Evolutionary conservation across 2,888 invertebrate genomes (phyloP), one percentile per base, ranked within the genome.

Genomic region (Orchesellides sinensis): DNA sequence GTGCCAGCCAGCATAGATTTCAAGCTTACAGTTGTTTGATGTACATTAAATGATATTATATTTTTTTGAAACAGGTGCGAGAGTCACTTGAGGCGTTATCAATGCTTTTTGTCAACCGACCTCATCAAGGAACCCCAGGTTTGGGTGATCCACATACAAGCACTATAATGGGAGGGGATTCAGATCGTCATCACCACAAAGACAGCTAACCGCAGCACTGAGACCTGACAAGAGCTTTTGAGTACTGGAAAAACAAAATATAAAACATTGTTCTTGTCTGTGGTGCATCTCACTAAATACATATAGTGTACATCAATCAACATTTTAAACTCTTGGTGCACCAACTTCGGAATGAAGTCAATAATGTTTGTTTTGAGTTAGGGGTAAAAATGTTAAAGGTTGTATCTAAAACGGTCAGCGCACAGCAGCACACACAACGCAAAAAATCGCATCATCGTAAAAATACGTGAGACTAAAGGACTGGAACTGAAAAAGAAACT

Each of bases 11-110:
- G n/a, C n/a, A n/a, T n/a, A n/a, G n/a, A n/a, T n/a, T n/a, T n/a
- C n/a, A n/a, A n/a, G n/a, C n/a, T n/a, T n/a, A n/a, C n/a, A n/a
- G n/a, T n/a, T n/a, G n/a, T n/a, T n/a, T 49, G n/a, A 63, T 73
- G 19, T 19, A 52, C 52, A 8, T 12, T 5, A 8, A 5, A 8
- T 69, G 14, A 21, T 25, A 8, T 54, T 10, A 21, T 61, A 23
- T 61, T 6, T 17, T 61, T n/a, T n/a, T 54, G 29, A 40, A 27
- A 1, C 90, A 95, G 95, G 95, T 95, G 82, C 93, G 95, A 84
- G 94, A 95, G 90, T 95, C 95, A 74, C 90, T 96, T 89, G 95
- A 96, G 91, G 94, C 94, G 66, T 90, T 96, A 86, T 95, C 95
- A 23, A 93, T 94, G 87, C 93, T 95, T 83, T 88, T 89, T 66